phyloP scores from a whole-genome alignment of 2,113 vertebrate species.

The Oryzias melastigma region DNA sequence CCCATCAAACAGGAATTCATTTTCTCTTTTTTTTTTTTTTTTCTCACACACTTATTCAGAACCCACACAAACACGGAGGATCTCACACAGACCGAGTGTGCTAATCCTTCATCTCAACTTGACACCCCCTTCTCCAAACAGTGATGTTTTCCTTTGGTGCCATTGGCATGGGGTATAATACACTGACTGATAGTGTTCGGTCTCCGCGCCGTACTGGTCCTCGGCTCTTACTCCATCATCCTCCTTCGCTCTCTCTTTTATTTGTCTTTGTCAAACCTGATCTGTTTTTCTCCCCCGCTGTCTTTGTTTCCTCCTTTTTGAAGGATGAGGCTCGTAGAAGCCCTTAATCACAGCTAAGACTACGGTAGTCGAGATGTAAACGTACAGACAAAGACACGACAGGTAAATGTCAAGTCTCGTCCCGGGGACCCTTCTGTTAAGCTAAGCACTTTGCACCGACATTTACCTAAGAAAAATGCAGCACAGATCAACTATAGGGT shows the following conservation, averaged over 20 bases:
- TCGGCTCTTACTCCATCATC: constrained; percentile 49
- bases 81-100: constrained; percentile 38
- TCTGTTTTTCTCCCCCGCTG: constrained; percentile 13
- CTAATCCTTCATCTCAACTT: constrained; percentile 57
- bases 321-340: neutral
- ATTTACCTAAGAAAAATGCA: constrained; percentile 13
- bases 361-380: constrained; percentile 5
- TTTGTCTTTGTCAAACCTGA: constrained; percentile 49
- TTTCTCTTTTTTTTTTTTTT: constrained; percentile 10
- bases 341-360: constrained; percentile 11
- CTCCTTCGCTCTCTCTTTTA: constrained; percentile 6
- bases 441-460: constrained; percentile 4
- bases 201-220: constrained; percentile 19
- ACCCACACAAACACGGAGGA: constrained; percentile 4
- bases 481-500: neutral
- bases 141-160: constrained; percentile 65
- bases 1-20: constrained; percentile 52
- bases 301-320: constrained; percentile 13
- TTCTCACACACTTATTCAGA: constrained; percentile 6
- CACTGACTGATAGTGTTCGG: constrained; percentile 55
- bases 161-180: constrained; percentile 48
- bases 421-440: neutral
- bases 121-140: constrained; percentile 61
- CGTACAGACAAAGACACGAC: constrained; percentile 2
- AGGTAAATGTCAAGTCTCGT: constrained; percentile 21